phyloP scores from a whole-genome alignment of 2,797 vertebrate genomes.

The Acridotheres tristis region DNA sequence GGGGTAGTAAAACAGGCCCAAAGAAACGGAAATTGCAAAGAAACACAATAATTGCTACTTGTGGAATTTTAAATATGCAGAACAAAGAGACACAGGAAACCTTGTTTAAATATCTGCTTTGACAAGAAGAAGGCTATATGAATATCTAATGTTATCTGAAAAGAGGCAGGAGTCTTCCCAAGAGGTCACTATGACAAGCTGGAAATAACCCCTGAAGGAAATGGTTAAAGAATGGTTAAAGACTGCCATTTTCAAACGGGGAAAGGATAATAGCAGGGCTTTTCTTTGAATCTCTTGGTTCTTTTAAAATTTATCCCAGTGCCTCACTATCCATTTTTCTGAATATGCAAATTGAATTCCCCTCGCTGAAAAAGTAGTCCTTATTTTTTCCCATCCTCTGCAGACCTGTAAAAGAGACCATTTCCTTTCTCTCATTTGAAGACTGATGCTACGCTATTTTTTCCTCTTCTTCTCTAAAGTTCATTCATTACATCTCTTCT shows the following conservation, averaged over 20 bases:
- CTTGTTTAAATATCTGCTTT: not conserved
- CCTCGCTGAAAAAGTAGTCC: not conserved
- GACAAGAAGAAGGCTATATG: not conserved
- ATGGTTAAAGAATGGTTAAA: not conserved
- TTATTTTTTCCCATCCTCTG: not conserved
- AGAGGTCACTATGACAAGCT: not conserved
- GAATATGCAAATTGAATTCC: not conserved
- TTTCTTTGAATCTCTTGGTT: not conserved
- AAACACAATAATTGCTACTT: accelerated
- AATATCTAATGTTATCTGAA: not conserved
- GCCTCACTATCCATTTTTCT: not conserved
- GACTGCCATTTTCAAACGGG: not conserved
- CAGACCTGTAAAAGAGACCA: not conserved
- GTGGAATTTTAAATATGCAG: not conserved
- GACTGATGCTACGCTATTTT: not conserved
- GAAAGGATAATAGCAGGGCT: not conserved
- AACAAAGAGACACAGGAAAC: not conserved
- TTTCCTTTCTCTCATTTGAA: not conserved
- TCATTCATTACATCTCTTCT: not conserved
- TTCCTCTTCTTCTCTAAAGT: not conserved
- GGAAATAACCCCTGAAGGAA: not conserved
- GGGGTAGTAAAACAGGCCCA: not conserved
- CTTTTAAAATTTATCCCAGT: not conserved
- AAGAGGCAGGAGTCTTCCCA: not conserved
- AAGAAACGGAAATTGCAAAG: not conserved